Percentiles rank a stretch among this genome's conserved stretches.
phyloP scores from a whole-genome alignment of 2,797 vertebrate genomes.

The Champsocephalus esox region DNA sequence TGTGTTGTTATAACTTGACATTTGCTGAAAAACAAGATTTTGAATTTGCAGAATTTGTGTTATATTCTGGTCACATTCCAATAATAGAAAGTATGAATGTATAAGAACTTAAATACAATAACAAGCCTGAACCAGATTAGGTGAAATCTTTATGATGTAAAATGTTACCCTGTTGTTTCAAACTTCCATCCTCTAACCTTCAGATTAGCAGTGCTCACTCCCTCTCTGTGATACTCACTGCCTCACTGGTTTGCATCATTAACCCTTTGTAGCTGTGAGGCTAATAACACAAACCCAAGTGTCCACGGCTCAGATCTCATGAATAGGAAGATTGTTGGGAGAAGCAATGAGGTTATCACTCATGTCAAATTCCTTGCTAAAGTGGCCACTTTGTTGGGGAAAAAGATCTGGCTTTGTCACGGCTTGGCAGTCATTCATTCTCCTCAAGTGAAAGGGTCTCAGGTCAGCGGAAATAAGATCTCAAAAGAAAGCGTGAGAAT shows the following conservation, averaged over 20 bases:
- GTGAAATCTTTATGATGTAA: neutral
- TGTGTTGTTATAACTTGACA: neutral
- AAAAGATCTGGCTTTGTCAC: conserved; percentile 80
- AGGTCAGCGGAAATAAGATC: conserved; percentile 66
- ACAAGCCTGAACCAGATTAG: neutral
- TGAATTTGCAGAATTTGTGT: neutral
- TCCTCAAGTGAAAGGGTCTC: conserved; percentile 66
- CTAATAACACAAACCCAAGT: conserved; percentile 72
- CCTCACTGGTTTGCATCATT: conserved; percentile 66
- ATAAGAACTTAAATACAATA: neutral
- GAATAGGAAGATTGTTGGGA: conserved; percentile 67
- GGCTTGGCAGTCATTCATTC: conserved; percentile 68
- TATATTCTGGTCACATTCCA: neutral
- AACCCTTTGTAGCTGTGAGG: conserved; percentile 63
- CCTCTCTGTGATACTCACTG: conserved; percentile 45
- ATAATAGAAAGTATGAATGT: neutral
- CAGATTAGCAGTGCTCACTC: conserved; percentile 8
- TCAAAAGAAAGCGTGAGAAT: conserved; percentile 4
- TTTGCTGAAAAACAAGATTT: neutral
- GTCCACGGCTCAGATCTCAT: conserved; percentile 74
- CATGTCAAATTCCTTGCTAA: conserved; percentile 82
- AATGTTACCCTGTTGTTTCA: neutral
- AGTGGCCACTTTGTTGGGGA: conserved; percentile 86
- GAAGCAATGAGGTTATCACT: conserved; percentile 69
- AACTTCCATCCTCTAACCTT: neutral